Evolutionary conservation across 2,888 invertebrate species (phyloP).

Genomic region (Napeogenes inachia): DNA sequence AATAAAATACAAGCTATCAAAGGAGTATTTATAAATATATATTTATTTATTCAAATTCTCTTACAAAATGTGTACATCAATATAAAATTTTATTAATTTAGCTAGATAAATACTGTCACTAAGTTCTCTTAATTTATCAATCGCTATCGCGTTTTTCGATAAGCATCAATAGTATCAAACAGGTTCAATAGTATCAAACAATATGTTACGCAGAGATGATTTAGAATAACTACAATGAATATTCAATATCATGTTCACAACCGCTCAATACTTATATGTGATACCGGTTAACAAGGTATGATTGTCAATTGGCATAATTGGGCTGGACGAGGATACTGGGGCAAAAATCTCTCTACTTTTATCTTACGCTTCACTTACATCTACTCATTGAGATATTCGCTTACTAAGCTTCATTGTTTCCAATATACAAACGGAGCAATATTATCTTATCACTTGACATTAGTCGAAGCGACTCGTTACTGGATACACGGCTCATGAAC

Average conservation of each 20-base stretch:
- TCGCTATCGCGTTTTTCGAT: too few species aligned
- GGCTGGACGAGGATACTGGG: conserved; percentile 40
- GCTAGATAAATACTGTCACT: too few species aligned
- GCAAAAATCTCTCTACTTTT: conserved; percentile 24
- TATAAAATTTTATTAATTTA: too few species aligned
- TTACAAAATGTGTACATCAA: too few species aligned
- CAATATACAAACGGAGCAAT: conserved; percentile 53
- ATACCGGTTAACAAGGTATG: conserved; percentile 31
- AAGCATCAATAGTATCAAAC: too few species aligned
- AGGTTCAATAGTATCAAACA: neutral
- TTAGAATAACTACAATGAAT: conserved; percentile 18
- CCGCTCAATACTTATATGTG: conserved; percentile 21
- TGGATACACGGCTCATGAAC: conserved; percentile 46
- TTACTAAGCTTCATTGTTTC: conserved; percentile 44
- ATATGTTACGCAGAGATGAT: neutral
- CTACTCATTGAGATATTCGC: conserved; percentile 15
- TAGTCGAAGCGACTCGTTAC: conserved; percentile 52
- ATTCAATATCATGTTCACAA: conserved; percentile 23
- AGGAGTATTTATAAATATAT: too few species aligned
- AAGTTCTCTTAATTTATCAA: too few species aligned
- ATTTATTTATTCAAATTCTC: too few species aligned
- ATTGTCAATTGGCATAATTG: conserved; percentile 57
- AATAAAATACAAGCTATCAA: too few species aligned
- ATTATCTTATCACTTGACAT: conserved; percentile 65
- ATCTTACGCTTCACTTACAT: conserved; percentile 19